Base-by-base conservation (phyloP, 1,140 invertebrate genomes). In the Drosophila repletoides region DNA sequence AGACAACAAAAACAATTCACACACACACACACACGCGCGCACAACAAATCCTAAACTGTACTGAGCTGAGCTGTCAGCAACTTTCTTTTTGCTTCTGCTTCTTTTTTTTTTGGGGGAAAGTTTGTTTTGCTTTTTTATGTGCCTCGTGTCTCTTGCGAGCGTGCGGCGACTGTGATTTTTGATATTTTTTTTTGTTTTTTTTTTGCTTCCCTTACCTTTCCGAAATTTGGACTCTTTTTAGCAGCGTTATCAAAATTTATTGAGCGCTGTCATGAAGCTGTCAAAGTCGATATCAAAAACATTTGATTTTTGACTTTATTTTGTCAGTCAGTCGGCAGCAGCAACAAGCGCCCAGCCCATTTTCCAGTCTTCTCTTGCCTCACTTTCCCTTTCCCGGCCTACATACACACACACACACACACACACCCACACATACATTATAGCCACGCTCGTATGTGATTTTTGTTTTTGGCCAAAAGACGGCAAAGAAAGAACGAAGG, bases 301-400 rank as follows among this genome's bases (percentile, higher is more conserved):
- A 80, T 88, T 88, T 88, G 75, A 88, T 88, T 88, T 80, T 87
- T 87, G 81, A 87, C 81, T 87, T 81, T 86, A 81, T 87, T 76
- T 67, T 87, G 72, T 64, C 71, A 80, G 80, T 45, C 71, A 80
- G n/a, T n/a, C n/a, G n/a, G n/a, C n/a, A n/a, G 75, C 75, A 79
- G 80, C 80, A 83, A 83, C 79, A 83, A 83, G 77, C 76, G 15
- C 12, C 41, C 48, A 31, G n/a, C n/a, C n/a, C n/a, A n/a, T n/a
- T 19, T 12, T 14, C 19, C 14, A 14, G 31, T 10, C 19, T 6
- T 7, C 31, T 10, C n/a, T 3, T 22, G 26, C 36, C 33, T 7
- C 28, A 60, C 28, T n/a, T n/a, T n/a, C 38, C 29, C 19, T 14
- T 33, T 5, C 45, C 67, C 19, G 26, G 3, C 28, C 9, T 7